These are phyloP conservation scores for Malthinus seriepunctatus DNA, from an alignment of 2,888 invertebrate species.

Conservation along the genomic window DNA sequence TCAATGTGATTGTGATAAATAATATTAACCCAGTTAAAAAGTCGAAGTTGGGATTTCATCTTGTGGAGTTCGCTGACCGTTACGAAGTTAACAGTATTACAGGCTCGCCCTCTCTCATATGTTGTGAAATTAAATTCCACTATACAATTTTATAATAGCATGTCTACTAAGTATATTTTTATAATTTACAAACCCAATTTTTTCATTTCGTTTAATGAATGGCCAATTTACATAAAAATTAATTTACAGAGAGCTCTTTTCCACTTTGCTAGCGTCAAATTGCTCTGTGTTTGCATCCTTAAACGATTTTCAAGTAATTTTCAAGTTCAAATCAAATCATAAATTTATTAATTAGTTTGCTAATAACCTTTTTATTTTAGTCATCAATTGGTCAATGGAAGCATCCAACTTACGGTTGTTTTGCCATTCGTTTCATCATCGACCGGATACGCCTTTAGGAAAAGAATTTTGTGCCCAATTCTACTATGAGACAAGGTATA, in stretches of 20 bases:
- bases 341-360: neutral
- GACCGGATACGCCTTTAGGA: constrained; percentile 13
- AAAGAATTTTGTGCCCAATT: constrained; percentile 16
- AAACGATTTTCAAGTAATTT: neutral
- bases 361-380: constrained; percentile 3
- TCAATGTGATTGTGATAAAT: neutral
- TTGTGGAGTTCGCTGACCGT: constrained; percentile 29
- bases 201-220: neutral
- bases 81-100: constrained; percentile 29
- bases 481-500: neutral
- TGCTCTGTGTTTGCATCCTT: no score
- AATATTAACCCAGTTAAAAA: constrained; percentile 18
- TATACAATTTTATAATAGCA: constrained; percentile 12
- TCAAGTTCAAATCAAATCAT: neutral
- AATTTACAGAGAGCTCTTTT: neutral
- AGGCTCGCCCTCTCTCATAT: constrained; percentile 23
- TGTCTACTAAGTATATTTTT: neutral
- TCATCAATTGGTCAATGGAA: constrained; percentile 13
- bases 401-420: constrained; percentile 10
- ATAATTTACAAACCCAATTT: neutral
- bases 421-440: constrained; percentile 3
- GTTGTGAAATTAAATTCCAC: constrained; percentile 28
- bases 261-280: no score
- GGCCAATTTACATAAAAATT: neutral
- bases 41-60: constrained; percentile 2